Evolutionary conservation across 2,113 vertebrate genomes (phyloP).

Genomic region (Upupa epops): DNA sequence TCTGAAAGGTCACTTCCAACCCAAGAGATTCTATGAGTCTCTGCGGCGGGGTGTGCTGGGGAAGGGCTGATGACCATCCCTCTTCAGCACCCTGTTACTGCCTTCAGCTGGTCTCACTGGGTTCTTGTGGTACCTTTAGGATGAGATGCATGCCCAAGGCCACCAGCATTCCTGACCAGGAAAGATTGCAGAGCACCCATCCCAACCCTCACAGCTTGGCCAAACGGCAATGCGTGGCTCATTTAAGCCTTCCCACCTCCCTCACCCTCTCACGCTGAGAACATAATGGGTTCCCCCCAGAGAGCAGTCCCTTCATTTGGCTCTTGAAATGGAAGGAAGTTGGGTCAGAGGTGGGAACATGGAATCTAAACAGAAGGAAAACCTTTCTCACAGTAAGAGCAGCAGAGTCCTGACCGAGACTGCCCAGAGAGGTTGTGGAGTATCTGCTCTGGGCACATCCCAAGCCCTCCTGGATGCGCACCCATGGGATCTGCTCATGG

Average conservation of each 20-base stretch:
- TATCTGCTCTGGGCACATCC: too few species aligned
- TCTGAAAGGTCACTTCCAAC: too few species aligned
- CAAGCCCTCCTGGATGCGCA: too few species aligned
- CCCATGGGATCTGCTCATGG: too few species aligned
- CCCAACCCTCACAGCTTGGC: background rate
- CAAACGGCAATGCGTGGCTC: fast-evolving
- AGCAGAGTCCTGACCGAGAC: too few species aligned
- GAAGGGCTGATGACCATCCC: fast-evolving
- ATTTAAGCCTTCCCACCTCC: background rate
- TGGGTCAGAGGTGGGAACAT: fast-evolving
- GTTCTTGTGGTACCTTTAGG: background rate
- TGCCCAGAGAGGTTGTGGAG: too few species aligned
- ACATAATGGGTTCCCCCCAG: fast-evolving
- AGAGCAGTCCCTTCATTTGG: background rate
- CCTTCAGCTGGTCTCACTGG: background rate
- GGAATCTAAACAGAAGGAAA: too few species aligned
- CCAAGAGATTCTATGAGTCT: too few species aligned
- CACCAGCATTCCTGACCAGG: fast-evolving
- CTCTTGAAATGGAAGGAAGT: background rate
- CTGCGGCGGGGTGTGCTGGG: background rate
- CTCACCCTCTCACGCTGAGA: fast-evolving
- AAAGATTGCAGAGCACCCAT: background rate
- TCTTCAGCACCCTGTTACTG: background rate
- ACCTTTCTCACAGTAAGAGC: too few species aligned
- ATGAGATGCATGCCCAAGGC: background rate